phyloP scores from a whole-genome alignment of 1,140 invertebrate genomes.

The Cydia splendana region DNA sequence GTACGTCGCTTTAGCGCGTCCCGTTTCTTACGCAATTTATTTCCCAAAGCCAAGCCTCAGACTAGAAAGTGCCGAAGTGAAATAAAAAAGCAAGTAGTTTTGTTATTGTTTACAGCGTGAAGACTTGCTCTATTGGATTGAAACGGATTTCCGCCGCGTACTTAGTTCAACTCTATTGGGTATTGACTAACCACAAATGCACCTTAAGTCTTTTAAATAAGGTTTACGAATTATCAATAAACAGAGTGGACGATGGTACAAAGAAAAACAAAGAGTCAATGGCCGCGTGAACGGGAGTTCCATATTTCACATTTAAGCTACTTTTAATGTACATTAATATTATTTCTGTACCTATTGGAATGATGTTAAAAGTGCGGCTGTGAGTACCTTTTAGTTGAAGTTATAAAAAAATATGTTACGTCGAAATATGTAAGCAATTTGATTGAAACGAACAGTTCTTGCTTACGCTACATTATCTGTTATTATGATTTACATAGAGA shows the following conservation, averaged over 20 bases:
- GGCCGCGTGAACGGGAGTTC: background rate
- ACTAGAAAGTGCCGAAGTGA: conserved; percentile 4
- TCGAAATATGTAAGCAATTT: background rate
- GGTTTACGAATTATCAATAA: no score
- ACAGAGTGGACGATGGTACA: background rate
- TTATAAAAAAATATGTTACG: background rate
- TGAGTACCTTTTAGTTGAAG: background rate
- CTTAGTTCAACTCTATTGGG: no score
- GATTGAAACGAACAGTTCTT: no score
- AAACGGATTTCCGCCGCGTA: conserved; percentile 7
- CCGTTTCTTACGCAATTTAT: background rate
- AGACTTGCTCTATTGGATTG: conserved; percentile 16
- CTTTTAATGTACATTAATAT: background rate
- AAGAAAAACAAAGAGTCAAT: conserved; percentile 9
- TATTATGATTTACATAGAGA: no score
- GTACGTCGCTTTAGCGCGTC: background rate
- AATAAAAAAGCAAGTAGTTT: background rate
- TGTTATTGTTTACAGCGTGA: conserved; percentile 10
- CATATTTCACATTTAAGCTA: background rate
- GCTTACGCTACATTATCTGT: no score
- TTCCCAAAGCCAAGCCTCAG: background rate
- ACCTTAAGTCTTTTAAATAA: no score
- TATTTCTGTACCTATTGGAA: background rate
- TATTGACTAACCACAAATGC: no score
- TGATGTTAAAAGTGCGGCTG: background rate